A percentile compares a stretch with the other conserved stretches of the same genome.
phyloP scores from a whole-genome alignment of 1,140 invertebrate species.

The Pogonognathellus flavescens region DNA sequence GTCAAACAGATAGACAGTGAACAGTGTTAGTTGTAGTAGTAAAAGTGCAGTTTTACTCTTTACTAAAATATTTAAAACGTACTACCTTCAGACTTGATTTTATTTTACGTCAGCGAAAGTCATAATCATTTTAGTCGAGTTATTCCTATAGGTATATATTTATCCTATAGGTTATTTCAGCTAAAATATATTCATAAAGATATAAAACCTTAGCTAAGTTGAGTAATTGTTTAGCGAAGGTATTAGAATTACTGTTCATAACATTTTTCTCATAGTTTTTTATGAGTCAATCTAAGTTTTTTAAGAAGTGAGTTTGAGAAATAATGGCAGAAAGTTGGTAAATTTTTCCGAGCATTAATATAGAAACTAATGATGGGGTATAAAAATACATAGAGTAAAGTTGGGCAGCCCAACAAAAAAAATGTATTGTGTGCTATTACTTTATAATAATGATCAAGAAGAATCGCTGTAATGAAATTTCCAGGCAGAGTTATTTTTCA shows the following conservation, averaged over 20 bases:
- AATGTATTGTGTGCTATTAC: neutral
- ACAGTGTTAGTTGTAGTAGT: too few relatives aligned
- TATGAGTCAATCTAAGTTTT: neutral
- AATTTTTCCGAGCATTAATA: neutral
- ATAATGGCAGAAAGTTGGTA: too few relatives aligned
- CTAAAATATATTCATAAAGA: too few relatives aligned
- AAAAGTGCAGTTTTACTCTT: too few relatives aligned
- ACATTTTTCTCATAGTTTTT: constrained; percentile 1
- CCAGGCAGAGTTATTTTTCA: neutral
- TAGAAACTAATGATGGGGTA: neutral
- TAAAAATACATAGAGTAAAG: neutral
- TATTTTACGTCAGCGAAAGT: too few relatives aligned
- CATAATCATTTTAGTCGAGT: too few relatives aligned
- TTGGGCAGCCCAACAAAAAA: neutral
- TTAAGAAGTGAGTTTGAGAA: neutral
- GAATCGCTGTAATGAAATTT: neutral
- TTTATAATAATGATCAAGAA: neutral
- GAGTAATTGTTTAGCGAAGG: too few relatives aligned
- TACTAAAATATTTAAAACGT: too few relatives aligned
- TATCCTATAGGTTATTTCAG: neutral
- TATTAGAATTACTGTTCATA: neutral
- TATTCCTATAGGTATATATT: neutral
- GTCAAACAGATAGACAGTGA: too few relatives aligned
- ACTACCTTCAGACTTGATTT: too few relatives aligned
- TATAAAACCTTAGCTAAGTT: too few relatives aligned